These are phyloP conservation scores for Dryomyza anilis DNA, from an alignment of 2,888 invertebrate species.

Conservation along the genomic window DNA sequence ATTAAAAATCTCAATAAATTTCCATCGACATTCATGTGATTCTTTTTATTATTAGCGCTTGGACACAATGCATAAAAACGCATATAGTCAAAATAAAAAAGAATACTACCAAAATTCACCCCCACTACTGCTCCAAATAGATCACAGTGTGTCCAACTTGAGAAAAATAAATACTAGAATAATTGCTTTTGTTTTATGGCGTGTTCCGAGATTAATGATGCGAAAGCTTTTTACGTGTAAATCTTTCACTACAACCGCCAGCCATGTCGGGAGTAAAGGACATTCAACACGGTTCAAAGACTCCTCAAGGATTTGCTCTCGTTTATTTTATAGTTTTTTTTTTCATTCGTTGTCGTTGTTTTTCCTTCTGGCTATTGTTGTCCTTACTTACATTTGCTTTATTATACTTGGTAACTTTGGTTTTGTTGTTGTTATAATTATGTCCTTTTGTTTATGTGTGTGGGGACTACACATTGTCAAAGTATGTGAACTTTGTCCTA, in stretches of 20 bases:
- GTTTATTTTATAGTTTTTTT: constrained; percentile 31
- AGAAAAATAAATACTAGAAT: constrained; percentile 22
- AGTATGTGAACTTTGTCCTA: constrained; percentile 29
- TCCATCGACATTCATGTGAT: background rate
- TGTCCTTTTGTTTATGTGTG: constrained; percentile 8
- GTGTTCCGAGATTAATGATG: constrained; percentile 51
- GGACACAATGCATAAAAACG: background rate
- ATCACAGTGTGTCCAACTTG: constrained; percentile 18
- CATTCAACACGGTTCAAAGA: constrained; percentile 33
- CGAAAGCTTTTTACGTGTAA: constrained; percentile 40
- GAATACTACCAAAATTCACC: too few relatives aligned
- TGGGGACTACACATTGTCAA: constrained; percentile 38
- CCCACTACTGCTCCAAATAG: background rate
- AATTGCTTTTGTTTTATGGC: constrained; percentile 49
- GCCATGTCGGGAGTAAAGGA: constrained; percentile 24
- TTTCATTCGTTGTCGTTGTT: constrained; percentile 5
- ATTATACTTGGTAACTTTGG: constrained; percentile 17
- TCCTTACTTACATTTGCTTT: constrained; percentile 8
- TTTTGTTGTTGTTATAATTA: constrained; percentile 7
- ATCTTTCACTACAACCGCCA: constrained; percentile 28
- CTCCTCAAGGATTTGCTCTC: constrained; percentile 25
- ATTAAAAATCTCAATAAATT: constrained; percentile 36
- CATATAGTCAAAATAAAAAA: background rate
- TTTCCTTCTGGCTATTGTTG: background rate
- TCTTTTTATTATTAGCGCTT: too few relatives aligned